Conservation (phyloP, 2,113 vertebrate species). For the Malaclemys terrapin region DNA sequence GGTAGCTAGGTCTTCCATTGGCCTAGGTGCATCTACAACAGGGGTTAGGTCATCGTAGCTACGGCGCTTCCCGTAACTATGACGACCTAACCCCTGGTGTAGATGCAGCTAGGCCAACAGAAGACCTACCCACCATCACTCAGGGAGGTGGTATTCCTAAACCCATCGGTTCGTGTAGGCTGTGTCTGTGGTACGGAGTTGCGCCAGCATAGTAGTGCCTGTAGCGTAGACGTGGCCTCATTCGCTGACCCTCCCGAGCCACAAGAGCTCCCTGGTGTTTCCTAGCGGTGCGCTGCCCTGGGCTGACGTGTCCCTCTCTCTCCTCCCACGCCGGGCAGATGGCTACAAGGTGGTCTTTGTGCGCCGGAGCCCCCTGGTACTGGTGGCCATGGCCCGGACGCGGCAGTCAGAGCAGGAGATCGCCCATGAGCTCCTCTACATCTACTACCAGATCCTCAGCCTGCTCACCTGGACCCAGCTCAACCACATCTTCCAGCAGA, state of each 20-base stretch:
- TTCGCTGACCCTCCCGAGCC: background rate
- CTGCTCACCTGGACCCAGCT: constrained; percentile 96
- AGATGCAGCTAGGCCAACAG: background rate
- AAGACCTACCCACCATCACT: background rate
- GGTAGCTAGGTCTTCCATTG: no score
- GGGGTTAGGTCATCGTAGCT: no score
- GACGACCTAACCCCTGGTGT: background rate
- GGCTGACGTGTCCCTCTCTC: constrained; percentile 20
- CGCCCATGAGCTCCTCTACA: constrained; percentile 94
- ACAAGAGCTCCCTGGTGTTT: background rate
- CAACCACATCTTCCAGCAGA: constrained; percentile 95
- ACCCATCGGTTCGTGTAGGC: background rate
- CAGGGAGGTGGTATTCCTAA: background rate
- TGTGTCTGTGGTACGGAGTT: no score
- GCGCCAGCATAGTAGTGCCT: background rate
- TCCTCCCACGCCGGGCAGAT: constrained; percentile 78
- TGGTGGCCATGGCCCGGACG: constrained; percentile 93
- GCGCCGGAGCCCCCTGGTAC: constrained; percentile 92
- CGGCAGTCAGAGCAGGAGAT: constrained; percentile 93
- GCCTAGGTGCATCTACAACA: no score
- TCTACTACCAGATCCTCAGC: constrained; percentile 98
- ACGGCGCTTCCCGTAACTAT: background rate
- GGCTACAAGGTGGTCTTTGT: constrained; percentile 97
- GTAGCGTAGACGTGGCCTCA: no score
- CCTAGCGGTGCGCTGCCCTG: background rate